A percentile compares a stretch with the other conserved stretches of the same genome.
Conservation (phyloP, 2,797 vertebrate genomes). For the Enteromius argenteus region DNA sequence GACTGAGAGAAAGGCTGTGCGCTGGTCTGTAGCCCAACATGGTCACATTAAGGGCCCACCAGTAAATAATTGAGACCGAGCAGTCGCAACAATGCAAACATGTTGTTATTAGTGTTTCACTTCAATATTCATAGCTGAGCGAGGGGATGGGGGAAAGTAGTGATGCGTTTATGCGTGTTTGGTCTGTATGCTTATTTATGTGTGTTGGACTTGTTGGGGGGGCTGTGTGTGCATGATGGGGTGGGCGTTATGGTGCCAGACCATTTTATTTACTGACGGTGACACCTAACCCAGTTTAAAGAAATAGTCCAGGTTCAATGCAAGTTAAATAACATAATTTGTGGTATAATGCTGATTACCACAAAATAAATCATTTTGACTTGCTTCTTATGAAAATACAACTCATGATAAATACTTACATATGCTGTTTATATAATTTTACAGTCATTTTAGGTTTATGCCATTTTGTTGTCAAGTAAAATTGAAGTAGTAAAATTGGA, state of each 20-base stretch:
- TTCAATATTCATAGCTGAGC: constrained; percentile 55
- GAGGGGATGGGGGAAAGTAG: neutral
- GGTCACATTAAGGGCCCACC: constrained; percentile 47
- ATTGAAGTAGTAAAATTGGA: neutral
- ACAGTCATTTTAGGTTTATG: neutral
- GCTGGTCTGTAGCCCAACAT: neutral
- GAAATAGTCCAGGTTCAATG: neutral
- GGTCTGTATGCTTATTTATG: constrained; percentile 3
- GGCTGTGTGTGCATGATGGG: neutral
- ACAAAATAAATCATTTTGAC: neutral
- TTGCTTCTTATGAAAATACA: neutral
- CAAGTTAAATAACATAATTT: neutral
- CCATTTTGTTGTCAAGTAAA: neutral
- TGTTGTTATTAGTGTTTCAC: constrained; percentile 55
- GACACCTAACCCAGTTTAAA: constrained; percentile 1
- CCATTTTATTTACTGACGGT: neutral
- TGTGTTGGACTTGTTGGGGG: neutral
- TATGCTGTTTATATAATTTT: neutral
- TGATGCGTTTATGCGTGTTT: constrained; percentile 26
- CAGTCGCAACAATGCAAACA: constrained; percentile 59
- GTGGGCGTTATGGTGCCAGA: neutral
- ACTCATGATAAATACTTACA: no score
- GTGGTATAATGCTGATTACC: neutral
- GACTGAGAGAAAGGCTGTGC: constrained; percentile 32
- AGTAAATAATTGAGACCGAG: constrained; percentile 57